These are phyloP conservation scores for Hemaris fuciformis DNA, from an alignment of 2,888 invertebrate genomes.

Conservation along the genomic window DNA sequence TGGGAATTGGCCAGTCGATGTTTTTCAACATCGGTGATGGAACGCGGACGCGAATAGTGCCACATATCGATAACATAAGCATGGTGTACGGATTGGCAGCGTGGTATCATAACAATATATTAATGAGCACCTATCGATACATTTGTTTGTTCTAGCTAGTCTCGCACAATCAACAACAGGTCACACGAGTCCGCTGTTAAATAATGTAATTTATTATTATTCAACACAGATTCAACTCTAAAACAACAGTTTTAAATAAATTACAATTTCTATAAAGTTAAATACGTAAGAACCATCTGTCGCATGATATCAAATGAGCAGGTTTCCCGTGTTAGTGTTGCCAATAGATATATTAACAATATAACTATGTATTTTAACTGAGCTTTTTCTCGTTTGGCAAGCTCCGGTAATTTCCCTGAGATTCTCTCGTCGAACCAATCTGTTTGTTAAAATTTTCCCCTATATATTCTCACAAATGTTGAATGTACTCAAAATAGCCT, in stretches of 20 bases:
- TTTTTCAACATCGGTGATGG: background rate
- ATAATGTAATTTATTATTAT: slow-evolving; percentile 70
- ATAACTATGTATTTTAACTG: background rate
- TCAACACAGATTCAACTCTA: slow-evolving; percentile 68
- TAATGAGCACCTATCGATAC: background rate
- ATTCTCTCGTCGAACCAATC: slow-evolving; percentile 43
- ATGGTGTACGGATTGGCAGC: background rate
- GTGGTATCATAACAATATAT: background rate
- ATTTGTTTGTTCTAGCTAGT: background rate
- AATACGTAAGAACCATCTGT: slow-evolving; percentile 27
- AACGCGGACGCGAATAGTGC: slow-evolving; percentile 3
- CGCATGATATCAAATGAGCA: slow-evolving; percentile 41
- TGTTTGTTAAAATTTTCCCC: background rate
- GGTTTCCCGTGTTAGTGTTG: slow-evolving; percentile 16
- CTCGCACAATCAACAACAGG: background rate
- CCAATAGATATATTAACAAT: background rate
- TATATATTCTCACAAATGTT: slow-evolving; percentile 4
- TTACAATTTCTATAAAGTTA: slow-evolving; percentile 29
- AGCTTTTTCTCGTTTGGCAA: slow-evolving; percentile 30
- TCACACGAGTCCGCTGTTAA: slow-evolving; percentile 22
- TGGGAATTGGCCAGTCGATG: background rate
- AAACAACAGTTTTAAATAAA: slow-evolving; percentile 64
- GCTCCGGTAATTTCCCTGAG: slow-evolving; percentile 51
- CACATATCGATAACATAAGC: background rate
- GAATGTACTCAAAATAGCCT: slow-evolving; percentile 28